Base-by-base conservation (phyloP, 2,888 invertebrate species). In the Pseudococcus viburni region DNA sequence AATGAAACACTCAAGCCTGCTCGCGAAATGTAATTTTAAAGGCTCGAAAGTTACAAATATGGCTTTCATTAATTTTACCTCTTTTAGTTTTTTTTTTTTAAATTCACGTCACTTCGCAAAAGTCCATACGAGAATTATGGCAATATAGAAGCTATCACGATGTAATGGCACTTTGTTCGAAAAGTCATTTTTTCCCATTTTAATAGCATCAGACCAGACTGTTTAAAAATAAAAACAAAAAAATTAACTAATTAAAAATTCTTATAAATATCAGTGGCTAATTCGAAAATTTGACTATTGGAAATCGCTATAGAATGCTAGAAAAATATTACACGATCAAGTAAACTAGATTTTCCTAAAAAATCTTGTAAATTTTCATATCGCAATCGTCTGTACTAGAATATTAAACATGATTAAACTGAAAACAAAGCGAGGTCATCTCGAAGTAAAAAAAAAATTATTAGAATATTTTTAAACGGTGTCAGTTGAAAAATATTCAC, bases 91-190 rank as follows among this genome's bases (percentile, higher is more conserved):
- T 42, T 42, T 42, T 42, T 42, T 42, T 42, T 42, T n/a, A 5
- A 55, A 64, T 19, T 22, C n/a, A n/a, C n/a, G 6, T 59, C n/a
- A n/a, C 17, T 59, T n/a, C n/a, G 26, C 26, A 33, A n/a, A 55
- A 55, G 2, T 64, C 26, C 26, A 33, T 33, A 33, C 26, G 26
- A 64, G 42, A 6, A 26, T 17, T 73, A 73, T 73, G 73, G 73
- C 33, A 33, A 33, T 7, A 4, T 3, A 33, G 73, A 73, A 73
- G 33, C 73, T 73, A 73, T 33, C 73, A 73, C 73, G 33, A 33
- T 73, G 33, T 73, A 73, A 73, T 73, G 73, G 73, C 73, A 73
- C 73, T 73, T 73, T 73, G 73, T 73, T 73, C 73, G 33, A 64
- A 19, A 59, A 59, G 17, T 59, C 15, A n/a, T 59, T 59, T 59